Evolutionary conservation across 2,797 vertebrate species (phyloP).

Genomic region (Erithacus rubecula): DNA sequence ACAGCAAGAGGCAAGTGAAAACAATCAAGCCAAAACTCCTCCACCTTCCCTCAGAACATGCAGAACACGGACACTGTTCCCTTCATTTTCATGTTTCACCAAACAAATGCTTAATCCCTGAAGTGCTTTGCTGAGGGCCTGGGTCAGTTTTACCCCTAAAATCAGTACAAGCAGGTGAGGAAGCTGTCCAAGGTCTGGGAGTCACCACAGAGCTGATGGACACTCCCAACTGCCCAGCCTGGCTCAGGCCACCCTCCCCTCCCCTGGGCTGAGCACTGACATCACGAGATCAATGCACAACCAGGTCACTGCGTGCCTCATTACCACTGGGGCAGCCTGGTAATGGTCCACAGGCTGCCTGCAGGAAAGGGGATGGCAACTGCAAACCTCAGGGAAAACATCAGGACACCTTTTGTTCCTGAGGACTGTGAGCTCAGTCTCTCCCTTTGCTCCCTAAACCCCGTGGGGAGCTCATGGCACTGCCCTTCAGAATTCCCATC

Average conservation of each 20-base stretch:
- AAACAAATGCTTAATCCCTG: not conserved
- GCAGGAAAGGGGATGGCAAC: not conserved
- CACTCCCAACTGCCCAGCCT: not conserved
- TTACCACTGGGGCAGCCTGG: not conserved
- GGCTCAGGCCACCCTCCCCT: not conserved
- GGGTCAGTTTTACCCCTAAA: not conserved
- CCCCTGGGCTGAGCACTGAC: rapidly evolving
- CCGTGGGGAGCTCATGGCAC: rapidly evolving
- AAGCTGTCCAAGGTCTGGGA: not conserved
- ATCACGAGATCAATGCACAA: not conserved
- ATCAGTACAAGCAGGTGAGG: not conserved
- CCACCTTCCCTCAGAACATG: not conserved
- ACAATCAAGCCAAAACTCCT: not conserved
- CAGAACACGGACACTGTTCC: rapidly evolving
- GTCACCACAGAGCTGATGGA: not conserved
- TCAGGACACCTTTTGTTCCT: not conserved
- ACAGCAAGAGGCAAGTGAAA: not conserved
- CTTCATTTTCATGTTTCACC: not conserved
- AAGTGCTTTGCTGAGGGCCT: not conserved
- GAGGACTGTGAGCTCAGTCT: not conserved
- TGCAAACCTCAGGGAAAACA: not conserved
- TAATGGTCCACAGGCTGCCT: not conserved
- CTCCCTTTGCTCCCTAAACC: not conserved
- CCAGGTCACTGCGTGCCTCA: rapidly evolving
- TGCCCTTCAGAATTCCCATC: not conserved